phyloP scores from a whole-genome alignment of 2,888 invertebrate genomes.

The Drosophila mercatorum region DNA sequence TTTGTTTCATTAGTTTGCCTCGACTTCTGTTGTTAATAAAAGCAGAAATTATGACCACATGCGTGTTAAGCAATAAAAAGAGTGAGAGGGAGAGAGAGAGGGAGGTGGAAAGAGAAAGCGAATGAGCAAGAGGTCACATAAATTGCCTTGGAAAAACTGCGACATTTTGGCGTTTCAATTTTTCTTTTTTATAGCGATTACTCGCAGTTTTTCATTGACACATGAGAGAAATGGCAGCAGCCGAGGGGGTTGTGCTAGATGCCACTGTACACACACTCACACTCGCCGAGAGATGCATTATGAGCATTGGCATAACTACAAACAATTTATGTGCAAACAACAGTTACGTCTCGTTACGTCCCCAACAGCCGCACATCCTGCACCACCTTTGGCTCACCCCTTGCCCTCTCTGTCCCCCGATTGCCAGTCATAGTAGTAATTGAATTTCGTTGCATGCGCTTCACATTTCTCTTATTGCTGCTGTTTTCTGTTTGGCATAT shows the following conservation, averaged over 20 bases:
- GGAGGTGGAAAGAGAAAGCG: background rate
- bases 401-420: background rate
- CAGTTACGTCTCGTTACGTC: conserved; percentile 69
- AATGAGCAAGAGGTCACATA: conserved; percentile 23
- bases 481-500: conserved; percentile 15
- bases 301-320: conserved; percentile 68
- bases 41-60: conserved; percentile 53
- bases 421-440: conserved; percentile 52
- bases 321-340: conserved; percentile 76
- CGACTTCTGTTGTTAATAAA: conserved; percentile 51
- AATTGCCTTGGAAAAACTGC: conserved; percentile 59
- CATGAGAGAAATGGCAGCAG: conserved; percentile 43
- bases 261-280: conserved; percentile 1
- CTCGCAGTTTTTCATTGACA: conserved; percentile 59
- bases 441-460: conserved; percentile 67
- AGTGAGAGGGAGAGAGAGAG: background rate
- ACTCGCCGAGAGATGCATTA: conserved; percentile 38
- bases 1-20: conserved; percentile 23
- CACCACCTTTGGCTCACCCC: background rate
- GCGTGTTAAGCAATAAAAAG: conserved; percentile 9
- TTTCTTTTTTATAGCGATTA: conserved; percentile 32
- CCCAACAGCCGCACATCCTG: conserved; percentile 24
- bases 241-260: conserved; percentile 30
- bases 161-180: conserved; percentile 50
- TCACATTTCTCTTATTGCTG: conserved; percentile 29